Evolutionary conservation across 1,140 invertebrate genomes (phyloP).

Genomic region (Centruroides sculpturatus): DNA sequence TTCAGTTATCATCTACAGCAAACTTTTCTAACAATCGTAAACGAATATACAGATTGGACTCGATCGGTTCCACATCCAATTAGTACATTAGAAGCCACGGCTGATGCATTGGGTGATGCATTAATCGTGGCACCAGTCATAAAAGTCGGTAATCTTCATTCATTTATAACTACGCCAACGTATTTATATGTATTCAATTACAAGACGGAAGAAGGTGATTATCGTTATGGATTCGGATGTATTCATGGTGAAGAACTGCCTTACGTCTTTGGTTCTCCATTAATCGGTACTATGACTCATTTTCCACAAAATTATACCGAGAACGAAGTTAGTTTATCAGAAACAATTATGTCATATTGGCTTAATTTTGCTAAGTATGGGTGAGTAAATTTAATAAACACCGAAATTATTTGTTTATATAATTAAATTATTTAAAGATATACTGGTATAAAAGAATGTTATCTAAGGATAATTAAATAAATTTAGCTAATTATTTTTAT

Average conservation of each 20-base stretch:
- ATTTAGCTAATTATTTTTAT: too few relatives aligned
- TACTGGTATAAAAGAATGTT: too few relatives aligned
- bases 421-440: too few relatives aligned
- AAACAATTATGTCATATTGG: conserved; percentile 48
- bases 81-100: conserved; percentile 77
- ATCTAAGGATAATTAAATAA: too few relatives aligned
- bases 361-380: conserved; percentile 37
- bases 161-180: conserved; percentile 23
- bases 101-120: conserved; percentile 84
- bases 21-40: conserved; percentile 90
- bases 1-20: conserved; percentile 22
- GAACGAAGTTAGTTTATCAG: conserved; percentile 55
- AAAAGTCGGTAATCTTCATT: conserved; percentile 79
- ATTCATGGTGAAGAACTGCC: conserved; percentile 39
- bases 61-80: conserved; percentile 79
- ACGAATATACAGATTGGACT: conserved; percentile 97
- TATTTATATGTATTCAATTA: conserved; percentile 13
- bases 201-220: conserved; percentile 78
- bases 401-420: too few relatives aligned
- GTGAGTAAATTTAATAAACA: conserved; percentile 21
- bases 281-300: conserved; percentile 28
- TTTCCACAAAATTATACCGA: conserved; percentile 48
- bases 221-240: conserved; percentile 42
- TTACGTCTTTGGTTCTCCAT: conserved; percentile 45
- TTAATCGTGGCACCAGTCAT: conserved; percentile 82